These are phyloP conservation scores for Micronycteris hirsuta DNA, from an alignment of 2,113 vertebrate species.

Conservation along the genomic window DNA sequence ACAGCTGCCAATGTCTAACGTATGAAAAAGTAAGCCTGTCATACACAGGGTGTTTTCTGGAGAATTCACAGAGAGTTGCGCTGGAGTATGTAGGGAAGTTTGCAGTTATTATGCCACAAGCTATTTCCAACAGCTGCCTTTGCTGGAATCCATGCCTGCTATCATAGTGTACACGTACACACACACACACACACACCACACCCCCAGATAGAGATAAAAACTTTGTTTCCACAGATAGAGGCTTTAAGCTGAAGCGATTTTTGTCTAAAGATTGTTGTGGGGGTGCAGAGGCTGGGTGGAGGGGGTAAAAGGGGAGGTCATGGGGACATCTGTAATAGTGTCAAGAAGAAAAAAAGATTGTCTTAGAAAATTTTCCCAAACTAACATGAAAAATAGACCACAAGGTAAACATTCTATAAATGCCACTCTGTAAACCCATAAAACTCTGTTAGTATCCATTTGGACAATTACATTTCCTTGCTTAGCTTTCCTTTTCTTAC, in stretches of 20 bases:
- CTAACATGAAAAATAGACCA: slow-evolving; percentile 19
- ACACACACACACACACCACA: too few relatives aligned
- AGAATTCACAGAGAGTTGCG: slow-evolving; percentile 8
- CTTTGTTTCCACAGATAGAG: not conserved
- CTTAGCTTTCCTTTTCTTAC: not conserved
- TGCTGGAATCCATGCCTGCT: not conserved
- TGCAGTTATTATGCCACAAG: not conserved
- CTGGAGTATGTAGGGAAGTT: not conserved
- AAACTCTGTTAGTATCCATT: not conserved
- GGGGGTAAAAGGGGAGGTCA: too few relatives aligned
- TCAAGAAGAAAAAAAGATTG: not conserved
- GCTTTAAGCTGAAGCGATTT: slow-evolving; percentile 5
- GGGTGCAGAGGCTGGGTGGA: too few relatives aligned
- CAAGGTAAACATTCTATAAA: not conserved
- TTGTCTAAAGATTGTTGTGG: slow-evolving; percentile 11
- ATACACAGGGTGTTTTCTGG: not conserved
- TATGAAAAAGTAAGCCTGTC: slow-evolving; percentile 18
- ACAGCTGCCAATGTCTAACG: slow-evolving; percentile 33
- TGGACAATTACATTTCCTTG: not conserved
- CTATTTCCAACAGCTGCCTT: slow-evolving; percentile 38
- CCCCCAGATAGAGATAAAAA: not conserved
- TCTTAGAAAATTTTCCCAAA: slow-evolving; percentile 9
- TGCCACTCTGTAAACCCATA: not conserved
- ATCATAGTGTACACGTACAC: not conserved
- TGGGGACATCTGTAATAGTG: too few relatives aligned